A percentile compares a stretch with the other conserved stretches of the same genome.
Conservation (phyloP, 1,140 invertebrate species). For the Ctenoplectra terminalis region DNA sequence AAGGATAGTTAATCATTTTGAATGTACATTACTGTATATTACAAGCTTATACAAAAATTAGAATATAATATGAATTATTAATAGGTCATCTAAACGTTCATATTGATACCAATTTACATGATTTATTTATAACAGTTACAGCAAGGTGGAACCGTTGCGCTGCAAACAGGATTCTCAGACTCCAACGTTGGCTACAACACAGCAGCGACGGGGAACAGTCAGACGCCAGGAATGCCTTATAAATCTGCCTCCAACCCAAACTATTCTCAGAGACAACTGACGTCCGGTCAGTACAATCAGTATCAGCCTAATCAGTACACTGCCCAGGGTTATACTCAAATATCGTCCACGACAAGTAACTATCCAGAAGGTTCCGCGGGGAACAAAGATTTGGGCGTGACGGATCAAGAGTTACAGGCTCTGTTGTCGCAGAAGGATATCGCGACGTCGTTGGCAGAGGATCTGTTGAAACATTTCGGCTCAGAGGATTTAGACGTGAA, state of each 20-base stretch:
- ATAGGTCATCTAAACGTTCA: no score
- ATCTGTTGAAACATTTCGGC: constrained; percentile 91
- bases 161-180: constrained; percentile 82
- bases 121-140: constrained; percentile 48
- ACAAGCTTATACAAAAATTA: no score
- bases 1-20: no score
- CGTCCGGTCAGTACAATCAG: constrained; percentile 66
- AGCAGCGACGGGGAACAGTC: constrained; percentile 80
- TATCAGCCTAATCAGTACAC: constrained; percentile 76
- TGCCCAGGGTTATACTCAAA: constrained; percentile 80
- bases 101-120: no score
- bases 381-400: constrained; percentile 82
- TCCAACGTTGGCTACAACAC: constrained; percentile 79
- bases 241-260: constrained; percentile 80
- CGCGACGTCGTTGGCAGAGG: constrained; percentile 91
- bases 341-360: constrained; percentile 79
- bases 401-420: constrained; percentile 89
- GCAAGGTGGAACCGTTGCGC: constrained; percentile 81
- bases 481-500: constrained; percentile 88
- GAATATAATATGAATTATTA: no score
- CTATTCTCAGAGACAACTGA: constrained; percentile 72
- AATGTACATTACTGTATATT: neutral
- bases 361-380: constrained; percentile 77
- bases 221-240: constrained; percentile 82
- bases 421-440: constrained; percentile 89